A percentile compares a stretch with the other conserved stretches of the same genome.
Evolutionary conservation across 2,113 vertebrate genomes (phyloP).

Genomic region (Stegostoma tigrinum): DNA sequence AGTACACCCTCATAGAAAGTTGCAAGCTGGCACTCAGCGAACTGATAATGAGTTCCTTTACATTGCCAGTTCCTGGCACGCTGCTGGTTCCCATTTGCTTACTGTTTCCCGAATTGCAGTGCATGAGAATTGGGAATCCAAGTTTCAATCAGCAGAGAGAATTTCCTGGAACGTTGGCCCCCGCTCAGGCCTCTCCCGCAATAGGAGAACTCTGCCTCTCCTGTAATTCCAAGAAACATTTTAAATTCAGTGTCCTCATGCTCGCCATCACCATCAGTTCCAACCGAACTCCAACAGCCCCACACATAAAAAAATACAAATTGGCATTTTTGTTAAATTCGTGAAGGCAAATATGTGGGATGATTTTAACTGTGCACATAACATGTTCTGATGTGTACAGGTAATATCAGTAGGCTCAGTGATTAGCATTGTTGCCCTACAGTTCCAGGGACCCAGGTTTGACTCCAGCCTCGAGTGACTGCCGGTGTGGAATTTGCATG

Average conservation of each 20-base stretch:
- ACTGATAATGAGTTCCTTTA: no score
- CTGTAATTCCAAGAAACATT: background rate
- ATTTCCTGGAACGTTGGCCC: no score
- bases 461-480: slow-evolving; percentile 23
- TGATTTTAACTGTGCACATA: background rate
- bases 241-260: background rate
- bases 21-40: no score
- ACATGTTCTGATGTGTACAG: slow-evolving; percentile 50
- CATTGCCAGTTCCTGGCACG: no score
- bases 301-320: background rate
- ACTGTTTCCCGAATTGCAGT: background rate
- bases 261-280: no score
- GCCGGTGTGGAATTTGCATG: no score
- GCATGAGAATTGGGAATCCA: background rate
- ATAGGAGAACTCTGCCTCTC: no score
- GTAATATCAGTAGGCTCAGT: slow-evolving; percentile 46
- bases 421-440: slow-evolving; percentile 45
- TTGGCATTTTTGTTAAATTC: no score
- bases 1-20: no score
- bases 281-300: background rate
- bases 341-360: background rate
- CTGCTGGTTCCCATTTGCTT: no score
- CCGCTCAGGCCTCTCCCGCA: no score
- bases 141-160: no score
- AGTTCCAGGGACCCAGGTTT: slow-evolving; percentile 44